Evolutionary conservation across 2,888 invertebrate genomes (phyloP), one percentile per base, ranked within the genome.

Genomic region (Hirtodrosophila histrioides): DNA sequence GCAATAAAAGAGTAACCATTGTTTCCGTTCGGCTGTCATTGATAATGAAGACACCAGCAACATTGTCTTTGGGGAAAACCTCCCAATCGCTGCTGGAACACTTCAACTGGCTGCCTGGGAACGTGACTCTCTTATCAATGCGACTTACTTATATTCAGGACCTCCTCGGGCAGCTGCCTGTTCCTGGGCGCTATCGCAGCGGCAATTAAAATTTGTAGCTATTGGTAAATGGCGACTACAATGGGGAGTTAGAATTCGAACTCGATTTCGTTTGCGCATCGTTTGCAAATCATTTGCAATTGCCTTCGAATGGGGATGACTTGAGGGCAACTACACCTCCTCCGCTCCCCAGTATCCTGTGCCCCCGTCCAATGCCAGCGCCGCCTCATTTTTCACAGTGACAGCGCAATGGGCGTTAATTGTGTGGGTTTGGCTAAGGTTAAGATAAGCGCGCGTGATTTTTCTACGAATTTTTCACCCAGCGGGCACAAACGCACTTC

Each of bases 91-190:
- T 43, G 39, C 29, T 35, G 40, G 11, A 49, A n/a, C 55, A 75
- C 64, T 79, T 65, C 55, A 67, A 56, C 58, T 54, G 23, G 73
- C 72, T 74, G 69, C 68, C 77, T 8, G 70, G 75, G 77, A 84
- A 88, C 88, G 88, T 88, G 88, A 88, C 88, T 88, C 84, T 78
- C 89, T 88, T 88, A 88, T 88, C 88, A 89, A 89, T 88, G 88
- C 74, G 85, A 81, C 84, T 76, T 78, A 45, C 67, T 3, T 63
- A 74, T 69, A 70, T 55, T 60, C 58, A 50, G 50, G 69, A 55
- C 53, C 41, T 56, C 37, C 57, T 37, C 23, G 50, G 40, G 49
- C 54, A 8, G 37, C 61, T 62, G 33, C 50, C 49, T 51, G 54
- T 45, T 51, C 45, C 44, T 53, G 39, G n/a, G 43, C 64, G 80